These are phyloP conservation scores for Morpho helenor DNA, from an alignment of 2,888 invertebrate genomes.

Conservation along the genomic window DNA sequence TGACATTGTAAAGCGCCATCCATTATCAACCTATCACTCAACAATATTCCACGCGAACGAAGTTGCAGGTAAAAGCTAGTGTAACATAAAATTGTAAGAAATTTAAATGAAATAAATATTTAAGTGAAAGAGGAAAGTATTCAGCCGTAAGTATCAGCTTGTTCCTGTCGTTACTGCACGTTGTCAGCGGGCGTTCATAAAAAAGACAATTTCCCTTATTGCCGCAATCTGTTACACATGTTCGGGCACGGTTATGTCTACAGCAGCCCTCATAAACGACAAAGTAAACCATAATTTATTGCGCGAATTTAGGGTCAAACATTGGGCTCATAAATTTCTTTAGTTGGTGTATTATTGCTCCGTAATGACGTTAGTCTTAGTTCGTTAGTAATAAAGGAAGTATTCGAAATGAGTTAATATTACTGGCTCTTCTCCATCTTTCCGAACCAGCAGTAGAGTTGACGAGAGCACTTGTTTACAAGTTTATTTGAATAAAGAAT, in stretches of 20 bases:
- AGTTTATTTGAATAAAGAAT: too few relatives aligned
- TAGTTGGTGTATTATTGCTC: conserved; percentile 38
- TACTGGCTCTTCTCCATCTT: too few relatives aligned
- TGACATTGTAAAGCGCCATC: too few relatives aligned
- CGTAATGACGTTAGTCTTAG: conserved; percentile 11
- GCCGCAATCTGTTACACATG: conserved; percentile 77
- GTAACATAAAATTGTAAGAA: not conserved
- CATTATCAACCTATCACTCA: too few relatives aligned
- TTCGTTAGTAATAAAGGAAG: conserved; percentile 1
- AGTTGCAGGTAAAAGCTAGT: too few relatives aligned
- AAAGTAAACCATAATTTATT: conserved; percentile 78
- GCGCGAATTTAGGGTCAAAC: conserved; percentile 74
- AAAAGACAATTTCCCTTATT: conserved; percentile 79
- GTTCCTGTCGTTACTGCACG: conserved; percentile 62
- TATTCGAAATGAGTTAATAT: not conserved
- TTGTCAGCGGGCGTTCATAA: conserved; percentile 70
- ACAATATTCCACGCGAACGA: too few relatives aligned
- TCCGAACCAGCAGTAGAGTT: too few relatives aligned
- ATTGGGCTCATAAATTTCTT: conserved; percentile 64
- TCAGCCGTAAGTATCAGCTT: conserved; percentile 37
- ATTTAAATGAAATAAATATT: conserved; percentile 12
- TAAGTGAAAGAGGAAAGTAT: conserved; percentile 29
- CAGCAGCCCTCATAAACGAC: conserved; percentile 75
- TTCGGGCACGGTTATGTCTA: conserved; percentile 68
- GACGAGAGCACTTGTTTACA: too few relatives aligned